phyloP scores from a whole-genome alignment of 2,113 vertebrate species.

The Canis aureus region DNA sequence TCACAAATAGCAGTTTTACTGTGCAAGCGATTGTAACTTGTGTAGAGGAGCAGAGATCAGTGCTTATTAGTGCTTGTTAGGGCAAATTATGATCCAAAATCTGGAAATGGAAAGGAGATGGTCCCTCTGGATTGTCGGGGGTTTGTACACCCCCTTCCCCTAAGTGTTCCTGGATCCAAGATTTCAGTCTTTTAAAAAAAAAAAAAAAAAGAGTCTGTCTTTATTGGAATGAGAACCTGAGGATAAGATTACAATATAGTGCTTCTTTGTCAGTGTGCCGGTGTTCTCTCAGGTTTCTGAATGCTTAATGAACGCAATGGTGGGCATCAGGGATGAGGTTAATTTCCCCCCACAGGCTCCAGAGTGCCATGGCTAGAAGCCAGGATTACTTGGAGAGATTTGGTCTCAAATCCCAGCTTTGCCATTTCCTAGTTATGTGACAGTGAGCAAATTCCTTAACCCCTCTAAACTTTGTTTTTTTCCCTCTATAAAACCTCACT shows the following conservation, averaged over 20 bases:
- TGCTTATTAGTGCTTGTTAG: neutral
- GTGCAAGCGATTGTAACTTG: neutral
- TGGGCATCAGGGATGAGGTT: neutral
- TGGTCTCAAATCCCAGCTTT: neutral
- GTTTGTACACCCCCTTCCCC: neutral
- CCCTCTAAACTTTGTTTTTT: neutral
- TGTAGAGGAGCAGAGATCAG: neutral
- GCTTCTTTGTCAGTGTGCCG: neutral
- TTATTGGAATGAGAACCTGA: neutral
- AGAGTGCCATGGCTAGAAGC: neutral
- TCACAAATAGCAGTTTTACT: neutral
- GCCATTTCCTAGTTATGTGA: neutral
- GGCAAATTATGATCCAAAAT: neutral
- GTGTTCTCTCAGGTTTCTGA: neutral
- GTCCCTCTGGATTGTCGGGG: neutral
- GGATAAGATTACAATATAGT: neutral
- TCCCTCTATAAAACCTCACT: neutral
- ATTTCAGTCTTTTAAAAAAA: neutral
- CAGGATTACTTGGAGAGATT: neutral
- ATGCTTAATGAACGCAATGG: neutral
- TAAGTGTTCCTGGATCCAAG: neutral
- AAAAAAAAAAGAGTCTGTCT: neutral
- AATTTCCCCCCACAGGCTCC: neutral
- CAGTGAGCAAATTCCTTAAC: neutral
- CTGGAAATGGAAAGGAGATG: neutral